Conservation (phyloP, 2,888 invertebrate species). For the Drosophila mulleri region DNA sequence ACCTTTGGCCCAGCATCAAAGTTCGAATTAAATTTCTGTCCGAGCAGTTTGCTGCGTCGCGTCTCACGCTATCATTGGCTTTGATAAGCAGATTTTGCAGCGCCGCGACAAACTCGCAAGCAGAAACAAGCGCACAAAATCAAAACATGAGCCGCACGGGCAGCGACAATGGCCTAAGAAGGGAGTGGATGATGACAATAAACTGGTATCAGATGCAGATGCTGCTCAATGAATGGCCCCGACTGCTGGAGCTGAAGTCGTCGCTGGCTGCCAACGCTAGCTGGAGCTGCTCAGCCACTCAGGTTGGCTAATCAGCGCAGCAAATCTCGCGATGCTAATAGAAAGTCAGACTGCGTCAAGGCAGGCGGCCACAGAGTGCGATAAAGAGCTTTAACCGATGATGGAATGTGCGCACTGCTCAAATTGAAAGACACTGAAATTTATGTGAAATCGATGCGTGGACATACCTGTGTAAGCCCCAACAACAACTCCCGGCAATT, state of each 20-base stretch:
- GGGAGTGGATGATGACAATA: slow-evolving; percentile 8
- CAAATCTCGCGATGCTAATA: slow-evolving; percentile 29
- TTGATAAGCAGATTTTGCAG: slow-evolving; percentile 13
- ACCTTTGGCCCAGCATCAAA: not conserved
- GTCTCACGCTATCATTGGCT: not conserved
- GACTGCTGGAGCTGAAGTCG: not conserved
- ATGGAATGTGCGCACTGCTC: not conserved
- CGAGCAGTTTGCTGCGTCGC: not conserved
- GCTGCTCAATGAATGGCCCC: slow-evolving; percentile 11
- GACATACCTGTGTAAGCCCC: not conserved
- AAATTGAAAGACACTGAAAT: not conserved
- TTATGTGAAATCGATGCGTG: slow-evolving; percentile 3
- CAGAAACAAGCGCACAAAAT: slow-evolving; percentile 53
- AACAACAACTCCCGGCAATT: not conserved
- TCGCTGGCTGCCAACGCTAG: not conserved
- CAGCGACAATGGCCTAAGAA: slow-evolving; percentile 11
- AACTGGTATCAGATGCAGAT: slow-evolving; percentile 26
- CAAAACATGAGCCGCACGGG: slow-evolving; percentile 60
- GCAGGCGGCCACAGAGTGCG: not conserved
- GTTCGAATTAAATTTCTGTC: slow-evolving; percentile 2
- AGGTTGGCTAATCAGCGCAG: slow-evolving; percentile 47
- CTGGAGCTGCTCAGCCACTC: slow-evolving; percentile 45
- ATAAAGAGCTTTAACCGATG: slow-evolving; percentile 1
- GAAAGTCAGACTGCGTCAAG: not conserved
- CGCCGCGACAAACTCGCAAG: slow-evolving; percentile 28